Base-by-base conservation (phyloP, 2,797 vertebrate species). In the Danio tinwini region DNA sequence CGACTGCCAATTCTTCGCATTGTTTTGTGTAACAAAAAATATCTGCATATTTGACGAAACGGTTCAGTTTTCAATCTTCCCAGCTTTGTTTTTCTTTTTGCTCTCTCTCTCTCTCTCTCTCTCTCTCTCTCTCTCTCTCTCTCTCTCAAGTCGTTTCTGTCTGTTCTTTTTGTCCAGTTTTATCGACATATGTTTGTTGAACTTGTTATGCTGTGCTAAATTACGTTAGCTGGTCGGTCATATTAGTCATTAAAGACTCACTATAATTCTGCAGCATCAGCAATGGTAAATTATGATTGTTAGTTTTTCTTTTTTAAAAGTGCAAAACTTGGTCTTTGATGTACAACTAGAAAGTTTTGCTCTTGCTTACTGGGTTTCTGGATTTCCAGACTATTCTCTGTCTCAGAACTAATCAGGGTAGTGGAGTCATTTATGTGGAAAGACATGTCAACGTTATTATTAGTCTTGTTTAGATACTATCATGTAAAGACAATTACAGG, bases 401-500 rank as follows among this genome's bases (percentile, higher is more conserved):
- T n/a, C n/a, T n/a, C n/a, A n/a, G n/a, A n/a, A n/a, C n/a, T n/a
- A n/a, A n/a, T 67, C 37, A 5, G 8, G 7, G 79, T 73, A 84
- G 85, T 73, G 52, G 64, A 78, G 0, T 40, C 21, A 69, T 64
- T 39, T 40, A 40, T 75, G 44, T 47, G 73, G 44, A 61, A 59
- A 73, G 74, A 74, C 55, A 68, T 10, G 55, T 63, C 69, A 90
- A 83, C 88, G 65, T 87, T 82, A 90, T n/a, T n/a, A 72, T 72
- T n/a, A 70, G 75, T 8, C 65, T 89, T 87, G 91, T 83, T 90
- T 81, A 69, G 82, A 63, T 76, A 81, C 58, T 74, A 82, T 87
- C 82, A 82, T 81, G 52, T 37, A 53, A 81, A 86, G 88, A 88
- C 89, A 93, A 92, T 92, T 88, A 91, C 83, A 92, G 88, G 82